Evolutionary conservation across 2,797 vertebrate genomes (phyloP), one percentile per base, ranked within the genome.

Genomic region (Echeneis naucrates): DNA sequence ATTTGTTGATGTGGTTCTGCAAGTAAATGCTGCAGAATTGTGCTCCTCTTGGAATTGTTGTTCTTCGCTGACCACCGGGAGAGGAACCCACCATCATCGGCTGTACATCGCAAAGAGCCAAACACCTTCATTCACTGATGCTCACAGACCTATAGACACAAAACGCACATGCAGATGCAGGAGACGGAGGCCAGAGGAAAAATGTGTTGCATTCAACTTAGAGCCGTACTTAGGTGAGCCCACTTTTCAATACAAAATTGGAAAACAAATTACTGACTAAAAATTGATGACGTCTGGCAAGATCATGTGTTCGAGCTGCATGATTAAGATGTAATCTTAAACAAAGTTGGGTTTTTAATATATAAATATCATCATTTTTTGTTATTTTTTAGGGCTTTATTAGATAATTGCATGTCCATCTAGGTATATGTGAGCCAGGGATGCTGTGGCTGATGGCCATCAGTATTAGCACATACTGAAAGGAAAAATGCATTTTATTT

Each of bases 1-100:
- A 95, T 95, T 94, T 95, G 92, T 94, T 94, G 89, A 92, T 94
- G 92, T 92, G 89, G 92, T 91, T 91, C 88, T 93, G 92, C 87
- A 92, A 93, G 93, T 94, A 95, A 95, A 94, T 93, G 94, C 93
- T 94, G 92, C 92, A 94, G 93, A 94, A 94, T 93, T 94, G 93
- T 95, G 93, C 94, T 94, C 90, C 88, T 94, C 92, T 94, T 95
- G 92, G 93, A 92, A 94, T 94, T 90, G 89, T 88, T 94, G 91
- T 91, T 92, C 92, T 91, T 89, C 93, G 84, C 88, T 83, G 88
- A 79, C 77, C 81, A 60, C 72, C 79, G 21, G 81, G 88, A 88
- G 82, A 87, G 86, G 82, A 85, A 70, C 71, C 78, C 84, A 45
- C 73, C 81, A 73, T 78, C 90, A 88, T 81, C 83, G 68, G 78